A percentile compares a stretch with the other conserved stretches of the same genome.
phyloP scores from a whole-genome alignment of 2,113 vertebrate species.

The Trogon melanurus region DNA sequence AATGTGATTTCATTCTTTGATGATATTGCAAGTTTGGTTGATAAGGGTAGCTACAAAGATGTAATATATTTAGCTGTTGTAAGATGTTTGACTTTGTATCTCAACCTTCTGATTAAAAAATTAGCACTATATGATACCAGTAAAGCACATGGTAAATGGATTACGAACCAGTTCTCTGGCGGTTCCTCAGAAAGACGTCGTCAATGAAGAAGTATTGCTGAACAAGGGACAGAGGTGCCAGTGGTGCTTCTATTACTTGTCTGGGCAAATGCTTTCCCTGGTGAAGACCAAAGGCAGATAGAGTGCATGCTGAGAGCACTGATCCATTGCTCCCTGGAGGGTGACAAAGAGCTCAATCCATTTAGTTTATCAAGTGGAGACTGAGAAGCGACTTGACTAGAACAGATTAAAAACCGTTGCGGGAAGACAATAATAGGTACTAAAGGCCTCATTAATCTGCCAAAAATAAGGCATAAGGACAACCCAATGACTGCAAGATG shows the following conservation, averaged over 20 bases:
- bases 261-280: neutral
- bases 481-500: neutral
- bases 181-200: neutral
- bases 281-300: neutral
- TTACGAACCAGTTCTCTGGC: neutral
- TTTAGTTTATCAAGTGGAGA: neutral
- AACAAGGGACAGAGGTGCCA: neutral
- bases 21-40: slow-evolving; percentile 59
- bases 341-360: neutral
- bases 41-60: slow-evolving; percentile 40
- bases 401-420: slow-evolving; percentile 32
- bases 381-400: neutral
- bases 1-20: slow-evolving; percentile 58
- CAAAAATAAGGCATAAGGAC: neutral
- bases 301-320: neutral
- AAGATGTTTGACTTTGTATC: slow-evolving; percentile 51
- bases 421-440: neutral
- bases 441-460: slow-evolving; percentile 17
- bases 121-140: slow-evolving; percentile 8
- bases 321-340: neutral
- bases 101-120: slow-evolving; percentile 61
- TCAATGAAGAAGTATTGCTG: neutral
- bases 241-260: neutral
- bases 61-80: slow-evolving; percentile 46
- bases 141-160: neutral